These are phyloP conservation scores for Campylorhamphus procurvoides DNA, from an alignment of 2,113 vertebrate species.

Conservation along the genomic window DNA sequence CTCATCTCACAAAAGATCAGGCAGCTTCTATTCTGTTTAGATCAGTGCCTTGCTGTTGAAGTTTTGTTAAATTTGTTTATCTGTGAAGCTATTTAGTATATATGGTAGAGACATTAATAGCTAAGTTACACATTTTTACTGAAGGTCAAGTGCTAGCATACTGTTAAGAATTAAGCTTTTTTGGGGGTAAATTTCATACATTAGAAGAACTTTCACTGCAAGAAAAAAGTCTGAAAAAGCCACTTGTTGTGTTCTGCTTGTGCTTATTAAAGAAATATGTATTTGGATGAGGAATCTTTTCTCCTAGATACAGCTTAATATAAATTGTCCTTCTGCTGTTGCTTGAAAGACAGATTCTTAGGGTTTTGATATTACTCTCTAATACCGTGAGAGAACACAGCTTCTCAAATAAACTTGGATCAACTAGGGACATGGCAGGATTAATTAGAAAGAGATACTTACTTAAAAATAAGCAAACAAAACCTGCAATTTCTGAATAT, in stretches of 20 bases:
- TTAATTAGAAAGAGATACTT: background rate
- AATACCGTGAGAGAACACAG: background rate
- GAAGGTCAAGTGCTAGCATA: background rate
- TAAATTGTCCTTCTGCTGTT: background rate
- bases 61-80: background rate
- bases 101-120: background rate
- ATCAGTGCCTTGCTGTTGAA: background rate
- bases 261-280: background rate
- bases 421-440: background rate
- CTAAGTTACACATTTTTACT: background rate
- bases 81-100: background rate
- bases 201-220: background rate
- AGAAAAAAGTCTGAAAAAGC: background rate
- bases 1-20: background rate
- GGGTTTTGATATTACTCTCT: background rate
- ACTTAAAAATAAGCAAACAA: background rate
- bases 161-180: background rate
- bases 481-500: background rate
- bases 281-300: constrained; percentile 6
- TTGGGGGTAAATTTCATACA: background rate
- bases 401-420: constrained; percentile 1
- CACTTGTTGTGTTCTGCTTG: background rate
- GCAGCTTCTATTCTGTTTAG: background rate
- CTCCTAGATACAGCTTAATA: background rate
- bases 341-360: constrained; percentile 1